Conservation (phyloP, 2,113 vertebrate species). For the Pitta sordida region DNA sequence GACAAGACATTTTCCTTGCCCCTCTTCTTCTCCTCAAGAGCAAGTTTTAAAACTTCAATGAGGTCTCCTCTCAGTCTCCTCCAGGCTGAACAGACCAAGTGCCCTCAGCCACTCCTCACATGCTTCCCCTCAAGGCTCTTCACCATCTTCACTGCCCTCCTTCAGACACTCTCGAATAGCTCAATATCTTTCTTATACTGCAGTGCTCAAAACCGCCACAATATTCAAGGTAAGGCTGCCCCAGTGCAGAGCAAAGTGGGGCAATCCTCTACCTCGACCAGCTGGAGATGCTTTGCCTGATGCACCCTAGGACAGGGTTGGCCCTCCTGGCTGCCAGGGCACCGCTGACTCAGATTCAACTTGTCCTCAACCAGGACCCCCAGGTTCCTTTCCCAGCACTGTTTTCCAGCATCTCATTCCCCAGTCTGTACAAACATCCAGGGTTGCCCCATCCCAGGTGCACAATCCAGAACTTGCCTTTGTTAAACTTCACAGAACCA, state of each 20-base stretch:
- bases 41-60: background rate
- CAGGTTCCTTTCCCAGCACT: background rate
- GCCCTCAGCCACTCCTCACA: background rate
- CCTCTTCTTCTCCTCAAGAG: background rate
- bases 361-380: background rate
- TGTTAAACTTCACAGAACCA: background rate
- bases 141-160: background rate
- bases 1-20: no score
- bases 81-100: background rate
- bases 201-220: background rate
- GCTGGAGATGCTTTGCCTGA: background rate
- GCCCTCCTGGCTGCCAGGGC: background rate
- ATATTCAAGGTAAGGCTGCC: fast-evolving
- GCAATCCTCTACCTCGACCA: background rate
- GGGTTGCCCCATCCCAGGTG: background rate
- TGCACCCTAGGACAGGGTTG: background rate
- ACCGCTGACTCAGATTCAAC: no score
- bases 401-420: background rate
- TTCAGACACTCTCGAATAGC: background rate
- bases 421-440: background rate
- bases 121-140: background rate
- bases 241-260: background rate
- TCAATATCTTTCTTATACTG: background rate
- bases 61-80: background rate
- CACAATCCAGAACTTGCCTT: background rate